These are phyloP conservation scores for Acanthococcus lagerstroemiae DNA, from an alignment of 2,888 invertebrate genomes.

Conservation along the genomic window DNA sequence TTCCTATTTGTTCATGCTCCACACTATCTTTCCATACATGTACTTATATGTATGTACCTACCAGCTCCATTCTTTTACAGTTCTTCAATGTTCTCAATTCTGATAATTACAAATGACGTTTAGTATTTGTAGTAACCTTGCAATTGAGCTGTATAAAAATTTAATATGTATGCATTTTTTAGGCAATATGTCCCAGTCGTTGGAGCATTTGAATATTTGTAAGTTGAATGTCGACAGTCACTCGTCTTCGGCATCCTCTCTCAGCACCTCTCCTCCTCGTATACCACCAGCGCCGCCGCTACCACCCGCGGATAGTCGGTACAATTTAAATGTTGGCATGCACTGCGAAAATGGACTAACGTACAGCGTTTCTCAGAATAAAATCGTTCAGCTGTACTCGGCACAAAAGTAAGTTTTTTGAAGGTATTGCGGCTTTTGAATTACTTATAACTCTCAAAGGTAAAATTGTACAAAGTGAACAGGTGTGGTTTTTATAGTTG, in stretches of 20 bases:
- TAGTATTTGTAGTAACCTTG: too few species aligned
- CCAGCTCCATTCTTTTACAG: too few species aligned
- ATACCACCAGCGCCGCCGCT: slow-evolving; percentile 37
- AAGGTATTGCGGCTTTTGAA: too few species aligned
- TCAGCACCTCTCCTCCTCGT: slow-evolving; percentile 32
- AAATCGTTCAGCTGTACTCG: slow-evolving; percentile 60
- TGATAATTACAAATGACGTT: too few species aligned
- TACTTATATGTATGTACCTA: too few species aligned
- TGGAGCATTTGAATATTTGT: slow-evolving; percentile 50
- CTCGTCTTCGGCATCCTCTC: slow-evolving; percentile 27
- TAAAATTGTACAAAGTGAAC: too few species aligned
- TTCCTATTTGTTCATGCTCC: too few species aligned
- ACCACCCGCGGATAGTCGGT: slow-evolving; percentile 37
- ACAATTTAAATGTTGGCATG: slow-evolving; percentile 48
- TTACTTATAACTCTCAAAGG: too few species aligned
- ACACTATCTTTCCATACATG: too few species aligned
- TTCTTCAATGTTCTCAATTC: too few species aligned
- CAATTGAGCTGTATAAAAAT: too few species aligned
- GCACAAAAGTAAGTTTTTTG: slow-evolving; percentile 35
- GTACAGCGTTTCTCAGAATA: slow-evolving; percentile 83
- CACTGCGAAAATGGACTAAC: slow-evolving; percentile 75
- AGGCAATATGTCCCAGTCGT: slow-evolving; percentile 55
- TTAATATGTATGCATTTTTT: slow-evolving; percentile 27
- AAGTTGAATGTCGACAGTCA: slow-evolving; percentile 34
- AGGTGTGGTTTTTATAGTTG: too few species aligned